Conservation (phyloP, 2,888 invertebrate species). For the Eurytoma adleriae region DNA sequence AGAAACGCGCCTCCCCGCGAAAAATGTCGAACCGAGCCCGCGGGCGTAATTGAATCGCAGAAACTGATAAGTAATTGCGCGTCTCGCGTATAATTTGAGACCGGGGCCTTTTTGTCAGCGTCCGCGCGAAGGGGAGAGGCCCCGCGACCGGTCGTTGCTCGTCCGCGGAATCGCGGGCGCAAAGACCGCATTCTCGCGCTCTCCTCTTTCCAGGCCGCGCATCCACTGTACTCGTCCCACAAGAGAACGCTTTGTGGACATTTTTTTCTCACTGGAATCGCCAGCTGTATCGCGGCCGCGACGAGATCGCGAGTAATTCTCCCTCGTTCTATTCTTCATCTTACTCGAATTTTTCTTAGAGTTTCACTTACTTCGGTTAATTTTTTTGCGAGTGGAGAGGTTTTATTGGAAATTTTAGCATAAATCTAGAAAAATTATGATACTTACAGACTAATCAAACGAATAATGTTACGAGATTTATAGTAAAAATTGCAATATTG, state of each 20-base stretch:
- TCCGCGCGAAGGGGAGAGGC: slow-evolving; percentile 21
- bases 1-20: background rate
- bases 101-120: slow-evolving; percentile 4
- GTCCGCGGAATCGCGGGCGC: slow-evolving; percentile 27
- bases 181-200: slow-evolving; percentile 35
- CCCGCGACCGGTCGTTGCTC: slow-evolving; percentile 34
- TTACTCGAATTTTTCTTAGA: too few relatives aligned
- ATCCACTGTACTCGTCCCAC: too few relatives aligned
- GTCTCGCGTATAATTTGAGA: slow-evolving; percentile 26
- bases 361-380: too few relatives aligned
- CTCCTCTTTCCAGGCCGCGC: slow-evolving; percentile 22
- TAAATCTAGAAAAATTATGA: too few relatives aligned
- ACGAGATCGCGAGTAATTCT: too few relatives aligned
- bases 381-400: too few relatives aligned
- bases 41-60: slow-evolving; percentile 28
- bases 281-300: background rate
- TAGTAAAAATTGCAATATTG: too few relatives aligned
- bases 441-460: too few relatives aligned
- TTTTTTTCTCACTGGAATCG: background rate
- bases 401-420: too few relatives aligned
- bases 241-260: slow-evolving; percentile 28
- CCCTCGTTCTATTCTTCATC: too few relatives aligned
- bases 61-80: slow-evolving; percentile 19
- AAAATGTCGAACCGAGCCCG: background rate
- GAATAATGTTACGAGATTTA: too few relatives aligned